Conservation (phyloP, 1,140 invertebrate species). For the Zaprionus africanus region DNA sequence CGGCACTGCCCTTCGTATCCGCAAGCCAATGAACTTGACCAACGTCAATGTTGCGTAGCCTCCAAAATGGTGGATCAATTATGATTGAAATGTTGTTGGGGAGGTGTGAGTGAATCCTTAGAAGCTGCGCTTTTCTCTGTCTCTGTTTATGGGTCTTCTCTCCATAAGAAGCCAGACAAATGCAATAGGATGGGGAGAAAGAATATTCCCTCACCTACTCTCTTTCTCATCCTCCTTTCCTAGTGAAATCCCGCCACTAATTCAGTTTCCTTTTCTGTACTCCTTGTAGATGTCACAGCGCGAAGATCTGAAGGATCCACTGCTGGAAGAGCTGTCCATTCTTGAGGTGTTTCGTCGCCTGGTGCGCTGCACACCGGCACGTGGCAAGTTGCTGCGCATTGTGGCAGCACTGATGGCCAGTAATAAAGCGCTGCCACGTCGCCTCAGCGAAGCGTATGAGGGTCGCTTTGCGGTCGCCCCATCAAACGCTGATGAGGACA, state of each 20-base stretch:
- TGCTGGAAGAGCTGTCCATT: slow-evolving; percentile 89
- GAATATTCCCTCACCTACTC: too few species aligned
- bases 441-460: slow-evolving; percentile 59
- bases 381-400: slow-evolving; percentile 88
- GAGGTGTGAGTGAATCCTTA: not conserved
- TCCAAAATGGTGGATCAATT: not conserved
- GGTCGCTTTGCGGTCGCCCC: slow-evolving; percentile 18
- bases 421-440: slow-evolving; percentile 59
- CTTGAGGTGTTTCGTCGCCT: slow-evolving; percentile 90
- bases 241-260: not conserved
- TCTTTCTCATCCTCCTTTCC: too few species aligned
- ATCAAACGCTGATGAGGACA: not conserved
- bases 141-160: not conserved
- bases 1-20: slow-evolving; percentile 14
- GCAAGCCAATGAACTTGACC: slow-evolving; percentile 37
- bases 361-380: slow-evolving; percentile 89
- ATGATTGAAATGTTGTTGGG: not conserved
- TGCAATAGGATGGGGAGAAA: not conserved
- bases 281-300: slow-evolving; percentile 87
- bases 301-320: slow-evolving; percentile 87
- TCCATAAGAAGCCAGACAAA: not conserved
- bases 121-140: not conserved
- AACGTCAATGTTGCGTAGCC: not conserved
- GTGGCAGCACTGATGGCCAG: slow-evolving; percentile 86
- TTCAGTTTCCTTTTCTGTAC: not conserved